phyloP scores from a whole-genome alignment of 2,113 vertebrate species.

The Trogon surrucura region DNA sequence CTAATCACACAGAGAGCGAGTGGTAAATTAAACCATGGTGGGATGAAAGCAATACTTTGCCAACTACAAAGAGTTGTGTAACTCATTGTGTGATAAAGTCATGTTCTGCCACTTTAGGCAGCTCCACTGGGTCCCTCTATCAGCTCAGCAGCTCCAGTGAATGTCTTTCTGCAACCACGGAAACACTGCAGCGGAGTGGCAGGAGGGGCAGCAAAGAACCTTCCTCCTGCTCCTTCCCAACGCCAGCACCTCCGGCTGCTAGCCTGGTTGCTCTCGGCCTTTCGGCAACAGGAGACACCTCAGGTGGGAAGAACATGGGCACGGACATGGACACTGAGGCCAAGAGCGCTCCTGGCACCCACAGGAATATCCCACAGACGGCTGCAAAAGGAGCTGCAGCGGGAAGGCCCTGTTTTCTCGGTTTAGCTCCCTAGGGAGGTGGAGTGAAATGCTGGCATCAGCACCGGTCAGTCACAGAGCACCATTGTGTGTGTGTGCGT shows the following conservation, averaged over 20 bases:
- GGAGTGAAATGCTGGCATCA: not conserved
- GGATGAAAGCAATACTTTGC: conserved; percentile 20
- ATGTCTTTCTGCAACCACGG: not conserved
- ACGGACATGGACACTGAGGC: not conserved
- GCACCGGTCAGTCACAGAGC: not conserved
- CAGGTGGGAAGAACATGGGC: fast-evolving
- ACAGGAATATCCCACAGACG: fast-evolving
- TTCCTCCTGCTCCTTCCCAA: not conserved
- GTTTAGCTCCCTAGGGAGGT: not conserved
- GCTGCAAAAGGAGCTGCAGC: not conserved
- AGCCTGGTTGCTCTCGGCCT: not conserved
- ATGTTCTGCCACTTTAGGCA: not conserved
- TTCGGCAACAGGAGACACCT: not conserved
- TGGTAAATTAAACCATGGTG: conserved; percentile 7
- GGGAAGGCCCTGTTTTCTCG: fast-evolving
- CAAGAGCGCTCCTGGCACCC: not conserved
- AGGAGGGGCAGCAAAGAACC: not conserved
- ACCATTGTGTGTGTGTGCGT: not conserved
- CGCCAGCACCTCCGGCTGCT: not conserved
- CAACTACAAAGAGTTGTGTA: not conserved
- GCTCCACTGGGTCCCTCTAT: not conserved
- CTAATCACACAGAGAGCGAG: not conserved
- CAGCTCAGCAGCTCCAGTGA: not conserved
- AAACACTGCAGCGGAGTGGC: not conserved
- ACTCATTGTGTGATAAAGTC: not conserved